phyloP scores from a whole-genome alignment of 2,888 invertebrate species.

The Agrenia bidenticulata region DNA sequence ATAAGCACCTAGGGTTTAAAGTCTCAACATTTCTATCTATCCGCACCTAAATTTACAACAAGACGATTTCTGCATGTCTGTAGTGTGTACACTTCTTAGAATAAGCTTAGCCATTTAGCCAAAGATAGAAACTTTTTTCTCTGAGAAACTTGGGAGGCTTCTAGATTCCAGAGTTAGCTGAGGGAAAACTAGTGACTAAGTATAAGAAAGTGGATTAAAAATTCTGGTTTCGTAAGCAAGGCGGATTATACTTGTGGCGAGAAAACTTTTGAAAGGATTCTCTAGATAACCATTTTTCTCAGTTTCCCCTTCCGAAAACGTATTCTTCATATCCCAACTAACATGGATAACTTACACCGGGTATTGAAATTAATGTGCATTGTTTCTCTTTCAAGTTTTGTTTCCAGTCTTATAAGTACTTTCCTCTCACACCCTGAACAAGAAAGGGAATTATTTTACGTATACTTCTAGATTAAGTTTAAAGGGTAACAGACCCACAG shows the following conservation, averaged over 20 bases:
- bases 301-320: slow-evolving; percentile 12
- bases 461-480: no score
- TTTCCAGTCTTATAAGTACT: neutral
- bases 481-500: no score
- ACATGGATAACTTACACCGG: no score
- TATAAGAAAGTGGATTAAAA: slow-evolving; percentile 52
- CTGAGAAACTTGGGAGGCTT: neutral
- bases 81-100: no score
- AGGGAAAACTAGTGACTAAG: neutral
- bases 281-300: slow-evolving; percentile 39
- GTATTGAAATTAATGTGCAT: slow-evolving; percentile 23
- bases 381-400: slow-evolving; percentile 9
- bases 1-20: no score
- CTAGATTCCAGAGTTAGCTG: neutral
- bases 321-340: no score
- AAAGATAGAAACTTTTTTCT: no score
- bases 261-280: slow-evolving; percentile 50
- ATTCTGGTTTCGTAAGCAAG: slow-evolving; percentile 50
- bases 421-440: neutral
- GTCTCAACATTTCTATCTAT: no score
- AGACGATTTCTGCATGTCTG: no score
- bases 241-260: slow-evolving; percentile 46
- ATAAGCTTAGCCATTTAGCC: no score
- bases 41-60: no score
- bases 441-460: no score